phyloP scores from a whole-genome alignment of 2,888 invertebrate species.

The Phyllotreta cruciferae region DNA sequence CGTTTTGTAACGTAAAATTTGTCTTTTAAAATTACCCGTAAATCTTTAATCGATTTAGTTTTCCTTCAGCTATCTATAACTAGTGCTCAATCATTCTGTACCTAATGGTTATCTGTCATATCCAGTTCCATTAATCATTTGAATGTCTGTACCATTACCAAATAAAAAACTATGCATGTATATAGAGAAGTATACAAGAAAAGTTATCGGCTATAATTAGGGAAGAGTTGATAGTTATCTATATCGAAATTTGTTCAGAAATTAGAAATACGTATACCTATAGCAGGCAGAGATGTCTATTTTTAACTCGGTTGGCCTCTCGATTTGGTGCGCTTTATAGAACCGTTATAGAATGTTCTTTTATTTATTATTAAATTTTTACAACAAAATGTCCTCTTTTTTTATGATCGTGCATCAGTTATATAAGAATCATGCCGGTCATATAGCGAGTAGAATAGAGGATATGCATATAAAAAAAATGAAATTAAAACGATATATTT shows the following conservation, averaged over 20 bases:
- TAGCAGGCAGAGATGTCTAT: too few species aligned
- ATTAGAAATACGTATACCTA: not conserved
- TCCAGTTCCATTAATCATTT: slow-evolving; percentile 21
- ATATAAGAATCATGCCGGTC: too few species aligned
- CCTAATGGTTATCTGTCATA: slow-evolving; percentile 27
- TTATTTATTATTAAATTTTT: too few species aligned
- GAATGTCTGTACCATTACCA: slow-evolving; percentile 22
- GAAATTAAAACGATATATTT: too few species aligned
- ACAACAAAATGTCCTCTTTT: too few species aligned
- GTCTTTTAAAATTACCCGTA: slow-evolving; percentile 8
- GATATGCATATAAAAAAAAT: too few species aligned
- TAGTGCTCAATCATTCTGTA: slow-evolving; percentile 19
- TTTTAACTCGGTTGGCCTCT: too few species aligned
- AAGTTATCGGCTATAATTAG: slow-evolving; percentile 8
- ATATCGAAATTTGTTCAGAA: slow-evolving; percentile 1
- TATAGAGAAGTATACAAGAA: slow-evolving; percentile 5
- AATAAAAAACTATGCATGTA: slow-evolving; percentile 8
- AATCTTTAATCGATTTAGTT: slow-evolving; percentile 10
- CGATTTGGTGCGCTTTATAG: too few species aligned
- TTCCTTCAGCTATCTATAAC: slow-evolving; percentile 11
- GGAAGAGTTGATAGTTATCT: slow-evolving; percentile 5
- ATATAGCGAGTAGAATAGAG: too few species aligned
- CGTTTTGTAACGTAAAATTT: slow-evolving; percentile 3
- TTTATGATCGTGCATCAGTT: too few species aligned
- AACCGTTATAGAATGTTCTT: too few species aligned